Conservation (phyloP, 1,140 invertebrate species). For the Leptinotarsa lineolata region DNA sequence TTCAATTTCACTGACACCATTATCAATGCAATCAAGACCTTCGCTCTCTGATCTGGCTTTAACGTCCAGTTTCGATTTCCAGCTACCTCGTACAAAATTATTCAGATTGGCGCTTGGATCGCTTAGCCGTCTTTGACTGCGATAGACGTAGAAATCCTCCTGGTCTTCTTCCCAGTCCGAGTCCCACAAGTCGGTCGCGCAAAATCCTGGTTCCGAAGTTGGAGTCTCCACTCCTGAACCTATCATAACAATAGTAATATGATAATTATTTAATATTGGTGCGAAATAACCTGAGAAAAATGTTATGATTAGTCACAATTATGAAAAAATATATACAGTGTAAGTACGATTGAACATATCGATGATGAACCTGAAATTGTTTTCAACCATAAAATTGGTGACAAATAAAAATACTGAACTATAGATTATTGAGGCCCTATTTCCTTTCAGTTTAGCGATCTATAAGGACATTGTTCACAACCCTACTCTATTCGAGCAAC, state of each 20-base stretch:
- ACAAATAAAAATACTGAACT: too few species aligned
- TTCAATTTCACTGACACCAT: conserved; percentile 87
- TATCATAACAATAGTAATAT: neutral
- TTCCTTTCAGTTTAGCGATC: too few species aligned
- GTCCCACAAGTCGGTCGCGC: conserved; percentile 83
- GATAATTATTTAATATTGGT: too few species aligned
- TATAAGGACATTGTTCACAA: too few species aligned
- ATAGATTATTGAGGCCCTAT: too few species aligned
- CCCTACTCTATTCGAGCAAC: too few species aligned
- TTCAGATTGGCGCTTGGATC: conserved; percentile 94
- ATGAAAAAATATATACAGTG: too few species aligned
- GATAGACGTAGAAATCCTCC: conserved; percentile 80
- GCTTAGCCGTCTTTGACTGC: conserved; percentile 82
- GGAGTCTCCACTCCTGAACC: conserved; percentile 90
- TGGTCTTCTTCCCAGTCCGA: conserved; percentile 85
- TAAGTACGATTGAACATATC: too few species aligned
- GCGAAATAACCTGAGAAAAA: too few species aligned
- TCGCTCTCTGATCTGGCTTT: conserved; percentile 92
- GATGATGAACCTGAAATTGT: too few species aligned
- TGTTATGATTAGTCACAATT: too few species aligned
- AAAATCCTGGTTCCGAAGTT: conserved; percentile 87
- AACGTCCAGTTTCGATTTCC: conserved; percentile 66
- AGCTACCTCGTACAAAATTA: conserved; percentile 82
- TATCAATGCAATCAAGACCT: conserved; percentile 79
- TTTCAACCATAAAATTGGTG: too few species aligned